Percentiles rank a stretch among this genome's conserved stretches.
These are phyloP conservation scores for Rhinolophus sinicus DNA, from an alignment of 2,113 vertebrate genomes.

Conservation along the genomic window DNA sequence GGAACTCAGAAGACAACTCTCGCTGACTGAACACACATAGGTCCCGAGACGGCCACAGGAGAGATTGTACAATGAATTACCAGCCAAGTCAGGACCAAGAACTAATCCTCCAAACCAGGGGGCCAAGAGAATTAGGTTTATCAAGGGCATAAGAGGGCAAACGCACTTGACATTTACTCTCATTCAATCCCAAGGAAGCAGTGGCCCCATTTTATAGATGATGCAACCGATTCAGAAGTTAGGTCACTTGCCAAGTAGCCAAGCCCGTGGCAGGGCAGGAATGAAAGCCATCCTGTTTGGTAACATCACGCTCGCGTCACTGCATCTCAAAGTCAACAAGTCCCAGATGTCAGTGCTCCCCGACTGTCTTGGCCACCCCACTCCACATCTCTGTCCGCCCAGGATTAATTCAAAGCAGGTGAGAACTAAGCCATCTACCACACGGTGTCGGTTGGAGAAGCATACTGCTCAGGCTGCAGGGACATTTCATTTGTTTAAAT, in stretches of 20 bases:
- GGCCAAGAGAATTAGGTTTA: not conserved
- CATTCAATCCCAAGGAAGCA: slow-evolving; percentile 2
- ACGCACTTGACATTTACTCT: not conserved
- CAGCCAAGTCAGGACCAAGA: not conserved
- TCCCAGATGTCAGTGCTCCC: not conserved
- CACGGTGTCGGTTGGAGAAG: slow-evolving; percentile 76
- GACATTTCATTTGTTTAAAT: slow-evolving; percentile 80
- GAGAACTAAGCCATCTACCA: slow-evolving; percentile 53
- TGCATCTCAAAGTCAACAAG: not conserved
- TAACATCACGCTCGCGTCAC: not conserved
- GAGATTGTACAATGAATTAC: not conserved
- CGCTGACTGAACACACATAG: not conserved
- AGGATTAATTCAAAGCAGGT: slow-evolving; percentile 12
- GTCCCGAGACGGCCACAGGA: not conserved
- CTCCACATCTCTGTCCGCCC: slow-evolving; percentile 1
- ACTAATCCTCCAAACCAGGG: not conserved
- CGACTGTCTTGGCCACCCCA: not conserved
- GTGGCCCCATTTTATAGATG: not conserved
- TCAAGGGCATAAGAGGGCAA: not conserved
- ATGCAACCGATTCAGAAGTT: not conserved
- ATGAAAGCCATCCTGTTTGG: not conserved
- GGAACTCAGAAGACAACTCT: not conserved
- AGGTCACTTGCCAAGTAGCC: not conserved
- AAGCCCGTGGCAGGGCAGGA: not conserved
- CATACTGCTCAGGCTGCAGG: slow-evolving; percentile 76